These are phyloP conservation scores for Sialis fuliginosa DNA, from an alignment of 2,888 invertebrate genomes.

Conservation along the genomic window DNA sequence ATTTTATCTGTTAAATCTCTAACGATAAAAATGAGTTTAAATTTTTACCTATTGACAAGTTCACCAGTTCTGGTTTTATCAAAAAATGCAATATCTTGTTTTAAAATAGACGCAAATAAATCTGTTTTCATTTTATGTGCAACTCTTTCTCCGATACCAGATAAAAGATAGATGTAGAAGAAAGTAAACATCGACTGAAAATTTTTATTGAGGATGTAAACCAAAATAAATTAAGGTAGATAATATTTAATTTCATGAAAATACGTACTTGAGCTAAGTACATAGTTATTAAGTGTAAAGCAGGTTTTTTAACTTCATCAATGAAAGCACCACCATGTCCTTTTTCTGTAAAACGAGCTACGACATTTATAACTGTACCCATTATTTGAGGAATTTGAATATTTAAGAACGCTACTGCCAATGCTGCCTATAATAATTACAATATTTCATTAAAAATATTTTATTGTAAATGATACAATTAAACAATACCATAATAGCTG, in stretches of 20 bases:
- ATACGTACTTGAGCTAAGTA: conserved; percentile 54
- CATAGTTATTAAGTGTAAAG: conserved; percentile 43
- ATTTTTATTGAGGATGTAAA: background rate
- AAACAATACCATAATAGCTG: conserved; percentile 53
- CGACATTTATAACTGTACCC: conserved; percentile 66
- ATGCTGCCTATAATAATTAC: conserved; percentile 52
- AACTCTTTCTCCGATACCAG: conserved; percentile 76
- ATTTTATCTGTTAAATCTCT: background rate
- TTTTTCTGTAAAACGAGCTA: conserved; percentile 36
- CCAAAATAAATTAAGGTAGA: background rate
- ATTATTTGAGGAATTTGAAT: conserved; percentile 75
- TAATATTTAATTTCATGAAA: background rate
- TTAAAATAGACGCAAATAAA: conserved; percentile 64
- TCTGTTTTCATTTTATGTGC: conserved; percentile 65
- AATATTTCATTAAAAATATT: conserved; percentile 1
- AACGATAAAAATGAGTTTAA: background rate
- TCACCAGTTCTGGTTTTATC: conserved; percentile 84
- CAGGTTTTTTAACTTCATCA: conserved; percentile 45
- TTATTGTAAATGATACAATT: conserved; percentile 17
- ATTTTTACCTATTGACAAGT: conserved; percentile 58
- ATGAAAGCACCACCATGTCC: conserved; percentile 31
- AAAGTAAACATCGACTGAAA: conserved; percentile 73
- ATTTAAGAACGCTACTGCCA: conserved; percentile 73
- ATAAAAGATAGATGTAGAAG: conserved; percentile 70
- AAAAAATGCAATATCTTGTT: conserved; percentile 81